Conservation (phyloP, 2,888 invertebrate genomes). For the Cancer borealis region DNA sequence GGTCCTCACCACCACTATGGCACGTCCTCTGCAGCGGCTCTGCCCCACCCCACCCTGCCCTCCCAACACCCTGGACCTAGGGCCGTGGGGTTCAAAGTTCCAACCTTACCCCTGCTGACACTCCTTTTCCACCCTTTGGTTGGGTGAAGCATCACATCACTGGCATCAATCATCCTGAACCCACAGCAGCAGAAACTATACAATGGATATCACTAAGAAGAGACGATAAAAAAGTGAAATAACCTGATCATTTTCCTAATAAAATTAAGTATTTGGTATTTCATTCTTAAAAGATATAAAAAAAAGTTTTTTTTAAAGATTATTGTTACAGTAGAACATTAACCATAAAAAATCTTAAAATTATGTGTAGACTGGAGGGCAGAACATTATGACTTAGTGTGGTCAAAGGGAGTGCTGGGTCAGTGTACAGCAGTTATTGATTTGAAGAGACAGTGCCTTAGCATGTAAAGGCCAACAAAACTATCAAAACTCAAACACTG, state of each 20-base stretch:
- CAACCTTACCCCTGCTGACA: neutral
- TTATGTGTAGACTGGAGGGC: conserved; percentile 16
- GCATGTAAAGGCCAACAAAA: neutral
- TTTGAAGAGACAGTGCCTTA: neutral
- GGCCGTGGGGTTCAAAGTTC: neutral
- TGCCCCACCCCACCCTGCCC: neutral
- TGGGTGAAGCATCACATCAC: neutral
- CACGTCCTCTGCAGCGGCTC: conserved; percentile 50
- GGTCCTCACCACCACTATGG: conserved; percentile 58
- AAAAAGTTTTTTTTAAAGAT: neutral
- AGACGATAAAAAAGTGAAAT: neutral
- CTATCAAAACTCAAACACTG: neutral
- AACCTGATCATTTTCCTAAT: neutral
- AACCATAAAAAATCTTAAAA: neutral
- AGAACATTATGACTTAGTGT: conserved; percentile 22
- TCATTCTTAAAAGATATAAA: conserved; percentile 11
- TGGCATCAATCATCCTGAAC: neutral
- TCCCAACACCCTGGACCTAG: neutral
- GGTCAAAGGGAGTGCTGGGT: neutral
- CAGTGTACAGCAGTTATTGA: neutral
- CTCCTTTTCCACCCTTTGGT: neutral
- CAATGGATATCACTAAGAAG: neutral
- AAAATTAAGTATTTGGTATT: conserved; percentile 21
- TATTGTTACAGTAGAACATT: neutral
- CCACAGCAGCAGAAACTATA: conserved; percentile 5